phyloP scores from a whole-genome alignment of 2,797 vertebrate species.

The Psittacula derbiana region DNA sequence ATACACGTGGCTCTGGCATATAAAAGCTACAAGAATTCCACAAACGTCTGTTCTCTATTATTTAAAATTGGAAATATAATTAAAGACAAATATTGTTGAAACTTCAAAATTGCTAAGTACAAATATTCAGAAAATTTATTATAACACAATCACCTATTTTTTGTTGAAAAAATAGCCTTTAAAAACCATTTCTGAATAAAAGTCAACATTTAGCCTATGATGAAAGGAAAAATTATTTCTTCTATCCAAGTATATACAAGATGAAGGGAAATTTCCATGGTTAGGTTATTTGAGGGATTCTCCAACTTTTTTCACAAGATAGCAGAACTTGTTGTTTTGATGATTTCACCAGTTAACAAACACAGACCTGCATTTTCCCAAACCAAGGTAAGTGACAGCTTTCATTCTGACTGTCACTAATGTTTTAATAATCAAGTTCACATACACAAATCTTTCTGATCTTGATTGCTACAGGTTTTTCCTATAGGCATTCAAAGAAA shows the following conservation, averaged over 20 bases:
- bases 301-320: neutral
- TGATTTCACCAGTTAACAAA: neutral
- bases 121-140: neutral
- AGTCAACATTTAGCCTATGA: neutral
- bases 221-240: neutral
- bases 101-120: neutral
- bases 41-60: neutral
- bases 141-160: neutral
- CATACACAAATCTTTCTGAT: neutral
- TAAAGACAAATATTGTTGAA: neutral
- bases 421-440: neutral
- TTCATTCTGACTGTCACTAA: neutral
- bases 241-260: neutral
- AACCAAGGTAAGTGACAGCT: neutral
- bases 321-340: neutral
- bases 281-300: neutral
- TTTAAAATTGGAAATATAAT: neutral
- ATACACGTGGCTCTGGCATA: neutral
- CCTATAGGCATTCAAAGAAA: neutral
- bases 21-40: slow-evolving; percentile 22
- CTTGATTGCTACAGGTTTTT: neutral
- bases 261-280: neutral
- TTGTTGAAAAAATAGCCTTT: neutral
- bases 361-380: neutral
- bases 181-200: neutral